phyloP scores from a whole-genome alignment of 2,797 vertebrate genomes.

The Protonibea diacanthus region DNA sequence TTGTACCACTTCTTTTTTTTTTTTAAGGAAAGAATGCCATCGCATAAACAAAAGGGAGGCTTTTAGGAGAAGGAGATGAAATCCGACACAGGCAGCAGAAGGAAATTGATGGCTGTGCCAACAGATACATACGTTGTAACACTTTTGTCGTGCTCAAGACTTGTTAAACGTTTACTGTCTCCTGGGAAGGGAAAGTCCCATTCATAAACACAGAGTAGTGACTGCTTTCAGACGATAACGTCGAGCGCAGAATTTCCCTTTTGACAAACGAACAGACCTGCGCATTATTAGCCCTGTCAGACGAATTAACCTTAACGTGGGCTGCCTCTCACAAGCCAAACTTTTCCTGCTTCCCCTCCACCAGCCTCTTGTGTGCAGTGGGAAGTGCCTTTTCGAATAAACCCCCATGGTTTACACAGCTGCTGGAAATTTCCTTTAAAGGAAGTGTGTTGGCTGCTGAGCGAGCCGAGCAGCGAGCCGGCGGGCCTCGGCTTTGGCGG shows the following conservation, averaged over 20 bases:
- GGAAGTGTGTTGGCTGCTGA: constrained; percentile 77
- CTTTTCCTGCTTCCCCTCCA: constrained; percentile 66
- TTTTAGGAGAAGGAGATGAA: constrained; percentile 22
- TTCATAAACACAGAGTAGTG: constrained; percentile 40
- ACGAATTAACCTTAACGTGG: constrained; percentile 30
- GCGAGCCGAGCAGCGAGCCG: constrained; percentile 26
- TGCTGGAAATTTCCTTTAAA: constrained; percentile 88
- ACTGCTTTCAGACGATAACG: constrained; percentile 28
- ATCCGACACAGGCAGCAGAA: constrained; percentile 23
- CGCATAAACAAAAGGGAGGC: constrained; percentile 25
- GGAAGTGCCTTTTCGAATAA: constrained; percentile 76
- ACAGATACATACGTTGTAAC: constrained; percentile 41
- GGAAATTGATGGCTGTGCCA: constrained; percentile 47
- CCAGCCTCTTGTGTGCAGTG: constrained; percentile 63
- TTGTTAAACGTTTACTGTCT: constrained; percentile 62
- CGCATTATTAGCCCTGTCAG: constrained; percentile 24
- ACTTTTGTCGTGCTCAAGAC: constrained; percentile 41
- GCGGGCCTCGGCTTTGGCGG: constrained; percentile 16
- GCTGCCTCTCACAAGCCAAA: constrained; percentile 26
- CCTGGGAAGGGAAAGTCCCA: constrained; percentile 58
- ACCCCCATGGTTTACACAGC: constrained; percentile 82
- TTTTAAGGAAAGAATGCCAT: constrained; percentile 41
- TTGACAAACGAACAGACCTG: constrained; percentile 1
- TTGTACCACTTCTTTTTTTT: constrained; percentile 10
- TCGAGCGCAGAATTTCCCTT: constrained; percentile 22